Evolutionary conservation across 2,113 vertebrate genomes (phyloP).

Genomic region (Corapipo altera): DNA sequence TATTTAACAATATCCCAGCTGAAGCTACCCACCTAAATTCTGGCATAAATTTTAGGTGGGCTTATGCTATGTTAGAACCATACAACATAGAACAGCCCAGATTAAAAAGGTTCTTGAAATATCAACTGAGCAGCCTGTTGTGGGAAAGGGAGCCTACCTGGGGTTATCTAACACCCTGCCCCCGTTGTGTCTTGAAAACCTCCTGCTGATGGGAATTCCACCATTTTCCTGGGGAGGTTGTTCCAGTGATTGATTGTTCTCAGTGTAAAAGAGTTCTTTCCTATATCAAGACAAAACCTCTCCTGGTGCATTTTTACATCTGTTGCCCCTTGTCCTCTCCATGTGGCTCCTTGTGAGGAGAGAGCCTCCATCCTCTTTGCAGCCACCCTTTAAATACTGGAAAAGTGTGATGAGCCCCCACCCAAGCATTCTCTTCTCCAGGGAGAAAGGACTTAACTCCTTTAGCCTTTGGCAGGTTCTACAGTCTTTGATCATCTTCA

Average conservation of each 20-base stretch:
- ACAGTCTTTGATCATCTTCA: not conserved
- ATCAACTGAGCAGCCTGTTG: not conserved
- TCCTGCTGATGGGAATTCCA: not conserved
- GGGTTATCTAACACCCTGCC: not conserved
- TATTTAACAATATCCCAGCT: not conserved
- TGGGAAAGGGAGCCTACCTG: not conserved
- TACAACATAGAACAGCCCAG: not conserved
- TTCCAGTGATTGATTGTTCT: not conserved
- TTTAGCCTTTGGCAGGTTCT: not conserved
- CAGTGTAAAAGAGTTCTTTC: not conserved
- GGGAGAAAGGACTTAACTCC: not conserved
- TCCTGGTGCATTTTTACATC: not conserved
- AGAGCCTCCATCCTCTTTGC: not conserved
- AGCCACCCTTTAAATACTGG: not conserved
- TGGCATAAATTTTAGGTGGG: not conserved
- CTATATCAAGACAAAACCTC: not conserved
- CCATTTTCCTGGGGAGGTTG: fast-evolving
- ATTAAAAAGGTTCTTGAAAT: not conserved
- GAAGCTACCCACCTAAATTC: not conserved
- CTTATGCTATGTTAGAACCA: not conserved
- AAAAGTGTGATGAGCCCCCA: no score
- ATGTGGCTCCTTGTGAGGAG: not conserved
- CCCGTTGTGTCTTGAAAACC: fast-evolving
- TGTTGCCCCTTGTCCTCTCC: not conserved
- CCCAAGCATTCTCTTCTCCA: not conserved